Percentiles rank a stretch among this genome's conserved stretches.
These are phyloP conservation scores for Pachydiplax longipennis DNA, from an alignment of 2,888 invertebrate genomes.

Conservation along the genomic window DNA sequence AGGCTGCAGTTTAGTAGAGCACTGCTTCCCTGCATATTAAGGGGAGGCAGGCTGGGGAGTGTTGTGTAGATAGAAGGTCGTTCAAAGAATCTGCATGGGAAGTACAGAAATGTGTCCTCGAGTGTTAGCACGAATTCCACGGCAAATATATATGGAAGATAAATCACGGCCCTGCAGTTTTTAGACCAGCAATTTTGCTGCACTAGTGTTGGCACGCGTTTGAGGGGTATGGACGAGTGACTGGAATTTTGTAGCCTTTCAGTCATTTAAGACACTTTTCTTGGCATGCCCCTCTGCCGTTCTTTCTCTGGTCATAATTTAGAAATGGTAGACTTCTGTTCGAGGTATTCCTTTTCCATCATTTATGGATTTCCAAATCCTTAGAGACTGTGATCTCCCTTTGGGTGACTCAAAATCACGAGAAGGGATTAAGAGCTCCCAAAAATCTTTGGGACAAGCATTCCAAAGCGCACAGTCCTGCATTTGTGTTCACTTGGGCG, in stretches of 20 bases:
- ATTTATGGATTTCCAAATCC: not conserved
- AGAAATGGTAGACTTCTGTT: not conserved
- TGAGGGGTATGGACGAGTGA: not conserved
- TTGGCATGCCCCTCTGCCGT: not conserved
- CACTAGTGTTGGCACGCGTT: not conserved
- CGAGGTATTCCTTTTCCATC: not conserved
- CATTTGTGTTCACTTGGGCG: not conserved
- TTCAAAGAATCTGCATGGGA: constrained; percentile 5
- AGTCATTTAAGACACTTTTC: not conserved
- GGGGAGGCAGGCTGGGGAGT: not conserved
- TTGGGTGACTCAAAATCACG: constrained; percentile 39
- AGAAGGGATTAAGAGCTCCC: constrained; percentile 7
- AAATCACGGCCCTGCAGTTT: not conserved
- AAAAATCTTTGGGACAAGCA: constrained; percentile 27
- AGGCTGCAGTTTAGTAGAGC: constrained; percentile 12
- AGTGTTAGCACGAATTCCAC: constrained; percentile 1
- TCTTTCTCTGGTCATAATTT: constrained; percentile 31
- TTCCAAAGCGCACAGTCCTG: constrained; percentile 35
- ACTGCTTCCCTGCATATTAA: not conserved
- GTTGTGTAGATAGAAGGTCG: not conserved
- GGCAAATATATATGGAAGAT: not conserved
- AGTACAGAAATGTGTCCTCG: not conserved
- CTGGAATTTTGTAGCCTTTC: not conserved
- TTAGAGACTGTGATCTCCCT: constrained; percentile 36
- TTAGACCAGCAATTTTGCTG: not conserved